Conservation (phyloP, 92 coral and sea anemone species). For the Blastomussa wellsi region DNA sequence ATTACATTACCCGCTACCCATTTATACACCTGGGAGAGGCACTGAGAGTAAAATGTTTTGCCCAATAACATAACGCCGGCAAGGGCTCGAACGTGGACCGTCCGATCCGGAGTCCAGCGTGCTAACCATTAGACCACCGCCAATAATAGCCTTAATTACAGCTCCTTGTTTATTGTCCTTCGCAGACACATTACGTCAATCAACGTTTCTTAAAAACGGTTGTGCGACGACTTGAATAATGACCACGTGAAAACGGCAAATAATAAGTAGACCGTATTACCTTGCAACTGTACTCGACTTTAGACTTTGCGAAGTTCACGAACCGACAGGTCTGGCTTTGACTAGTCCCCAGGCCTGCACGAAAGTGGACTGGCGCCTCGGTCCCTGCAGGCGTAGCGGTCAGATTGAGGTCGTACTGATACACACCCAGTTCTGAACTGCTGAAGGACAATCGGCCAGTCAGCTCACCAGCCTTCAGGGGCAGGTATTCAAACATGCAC, state of each 20-base stretch:
- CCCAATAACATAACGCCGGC: too few species aligned
- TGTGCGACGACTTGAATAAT: background rate
- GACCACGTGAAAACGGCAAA: background rate
- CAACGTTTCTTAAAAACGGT: too few species aligned
- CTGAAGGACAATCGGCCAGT: constrained; percentile 88
- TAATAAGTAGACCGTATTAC: constrained; percentile 28
- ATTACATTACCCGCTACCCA: too few species aligned
- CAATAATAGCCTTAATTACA: too few species aligned
- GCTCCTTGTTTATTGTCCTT: too few species aligned
- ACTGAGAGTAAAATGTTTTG: too few species aligned
- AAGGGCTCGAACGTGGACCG: too few species aligned
- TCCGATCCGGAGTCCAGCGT: too few species aligned
- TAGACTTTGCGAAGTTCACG: constrained; percentile 90
- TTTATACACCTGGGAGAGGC: too few species aligned
- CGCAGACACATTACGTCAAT: too few species aligned
- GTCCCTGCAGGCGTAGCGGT: constrained; percentile 98
- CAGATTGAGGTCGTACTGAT: constrained; percentile 88
- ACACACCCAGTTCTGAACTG: constrained; percentile 94
- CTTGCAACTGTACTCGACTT: constrained; percentile 95
- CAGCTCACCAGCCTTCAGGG: constrained; percentile 93
- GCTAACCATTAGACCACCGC: too few species aligned
- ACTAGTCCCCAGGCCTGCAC: constrained; percentile 89
- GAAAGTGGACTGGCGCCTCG: constrained; percentile 96
- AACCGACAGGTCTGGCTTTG: constrained; percentile 95
- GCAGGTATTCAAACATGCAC: constrained; percentile 94